Percentiles rank a stretch among this genome's conserved stretches.
Conservation (phyloP, 2,797 vertebrate species). For the Sitta carolinensis region DNA sequence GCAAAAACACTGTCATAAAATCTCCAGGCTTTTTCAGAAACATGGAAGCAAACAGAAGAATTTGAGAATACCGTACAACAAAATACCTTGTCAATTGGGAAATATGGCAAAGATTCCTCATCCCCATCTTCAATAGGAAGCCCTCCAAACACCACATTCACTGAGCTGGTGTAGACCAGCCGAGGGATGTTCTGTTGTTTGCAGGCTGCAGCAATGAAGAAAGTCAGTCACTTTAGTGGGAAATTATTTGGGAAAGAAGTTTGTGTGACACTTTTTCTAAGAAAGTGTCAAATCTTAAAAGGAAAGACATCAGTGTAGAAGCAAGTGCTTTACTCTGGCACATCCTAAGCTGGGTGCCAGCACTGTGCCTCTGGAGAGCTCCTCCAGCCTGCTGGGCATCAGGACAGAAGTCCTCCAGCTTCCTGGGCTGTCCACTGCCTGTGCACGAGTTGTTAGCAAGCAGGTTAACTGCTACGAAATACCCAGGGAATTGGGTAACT, state of each 20-base stretch:
- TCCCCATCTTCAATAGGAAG: slow-evolving; percentile 87
- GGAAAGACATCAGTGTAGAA: not conserved
- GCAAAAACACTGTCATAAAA: not conserved
- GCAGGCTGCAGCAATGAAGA: slow-evolving; percentile 78
- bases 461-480: not conserved
- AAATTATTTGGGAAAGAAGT: not conserved
- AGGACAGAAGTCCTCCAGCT: not conserved
- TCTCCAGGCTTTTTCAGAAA: not conserved
- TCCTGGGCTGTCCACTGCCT: not conserved
- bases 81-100: slow-evolving; percentile 83
- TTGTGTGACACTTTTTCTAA: not conserved
- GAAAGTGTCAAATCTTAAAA: not conserved
- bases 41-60: not conserved
- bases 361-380: not conserved
- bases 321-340: not conserved
- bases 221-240: not conserved
- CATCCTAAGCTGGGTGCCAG: not conserved
- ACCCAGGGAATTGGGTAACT: not conserved
- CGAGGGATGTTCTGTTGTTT: slow-evolving; percentile 80
- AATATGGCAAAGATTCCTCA: slow-evolving; percentile 85
- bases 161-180: slow-evolving; percentile 92
- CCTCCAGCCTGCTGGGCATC: not conserved
- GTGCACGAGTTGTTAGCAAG: not conserved
- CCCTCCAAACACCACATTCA: slow-evolving; percentile 90
- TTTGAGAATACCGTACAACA: not conserved